These are phyloP conservation scores for Platysternon megacephalum DNA, from an alignment of 2,113 vertebrate species.

Conservation along the genomic window DNA sequence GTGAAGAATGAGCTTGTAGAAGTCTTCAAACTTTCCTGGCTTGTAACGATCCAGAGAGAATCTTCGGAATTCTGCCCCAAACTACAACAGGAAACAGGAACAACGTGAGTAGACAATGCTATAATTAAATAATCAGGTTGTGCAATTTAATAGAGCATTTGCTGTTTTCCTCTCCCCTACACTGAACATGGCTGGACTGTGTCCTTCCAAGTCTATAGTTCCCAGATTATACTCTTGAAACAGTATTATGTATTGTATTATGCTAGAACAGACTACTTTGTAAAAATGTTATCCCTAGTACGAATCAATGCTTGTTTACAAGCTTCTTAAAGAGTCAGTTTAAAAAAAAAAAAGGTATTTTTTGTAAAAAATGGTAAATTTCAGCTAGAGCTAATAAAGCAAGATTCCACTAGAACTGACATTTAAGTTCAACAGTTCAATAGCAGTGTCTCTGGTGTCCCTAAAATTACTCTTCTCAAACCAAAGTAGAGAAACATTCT, in stretches of 20 bases:
- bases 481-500: neutral
- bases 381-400: neutral
- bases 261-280: neutral
- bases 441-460: neutral
- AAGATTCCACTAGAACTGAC: neutral
- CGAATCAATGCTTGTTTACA: neutral
- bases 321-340: neutral
- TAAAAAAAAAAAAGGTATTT: neutral
- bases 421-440: neutral
- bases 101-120: neutral
- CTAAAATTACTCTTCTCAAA: neutral
- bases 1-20: slow-evolving; percentile 96
- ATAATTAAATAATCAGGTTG: neutral
- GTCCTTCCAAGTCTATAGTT: neutral
- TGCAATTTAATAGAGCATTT: neutral
- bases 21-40: slow-evolving; percentile 97
- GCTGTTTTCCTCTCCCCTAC: neutral
- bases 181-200: neutral
- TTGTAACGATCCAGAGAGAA: slow-evolving; percentile 94
- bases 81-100: slow-evolving; percentile 79
- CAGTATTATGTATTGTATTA: neutral
- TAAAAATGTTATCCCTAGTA: neutral
- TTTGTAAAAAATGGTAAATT: neutral
- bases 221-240: neutral
- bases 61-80: slow-evolving; percentile 96